These are phyloP conservation scores for Turnix velox DNA, from an alignment of 2,113 vertebrate species.

Conservation along the genomic window DNA sequence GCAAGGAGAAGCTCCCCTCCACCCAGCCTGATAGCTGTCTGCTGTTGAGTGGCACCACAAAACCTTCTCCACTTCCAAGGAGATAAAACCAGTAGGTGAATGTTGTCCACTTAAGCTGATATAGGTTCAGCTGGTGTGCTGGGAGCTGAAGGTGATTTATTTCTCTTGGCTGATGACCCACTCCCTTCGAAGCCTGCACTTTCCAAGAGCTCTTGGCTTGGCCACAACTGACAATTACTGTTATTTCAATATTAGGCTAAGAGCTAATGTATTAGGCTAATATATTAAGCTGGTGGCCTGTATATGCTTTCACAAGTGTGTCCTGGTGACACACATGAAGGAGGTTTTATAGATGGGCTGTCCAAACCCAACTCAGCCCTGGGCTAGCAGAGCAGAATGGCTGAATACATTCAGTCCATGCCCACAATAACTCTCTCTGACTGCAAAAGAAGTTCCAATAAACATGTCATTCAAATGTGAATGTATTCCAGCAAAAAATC, in stretches of 20 bases:
- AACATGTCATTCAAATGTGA: background rate
- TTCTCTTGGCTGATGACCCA: conserved; percentile 41
- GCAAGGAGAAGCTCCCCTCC: background rate
- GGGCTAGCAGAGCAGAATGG: conserved; percentile 1
- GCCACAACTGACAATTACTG: conserved; percentile 25
- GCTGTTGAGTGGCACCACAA: fast-evolving
- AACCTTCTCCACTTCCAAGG: background rate
- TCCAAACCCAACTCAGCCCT: background rate
- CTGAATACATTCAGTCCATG: background rate
- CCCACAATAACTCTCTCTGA: conserved; percentile 41
- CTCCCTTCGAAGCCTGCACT: background rate
- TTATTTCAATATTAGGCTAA: conserved; percentile 44
- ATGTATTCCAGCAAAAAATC: conserved; percentile 30
- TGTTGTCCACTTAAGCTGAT: background rate
- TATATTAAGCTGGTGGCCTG: conserved; percentile 20
- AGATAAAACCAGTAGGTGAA: background rate
- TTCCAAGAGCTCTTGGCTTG: background rate
- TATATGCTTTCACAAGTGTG: background rate
- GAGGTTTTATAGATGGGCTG: conserved; percentile 33
- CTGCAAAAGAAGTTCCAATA: conserved; percentile 23
- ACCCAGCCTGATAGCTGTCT: fast-evolving
- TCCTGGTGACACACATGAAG: conserved; percentile 1
- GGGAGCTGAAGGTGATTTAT: conserved; percentile 48
- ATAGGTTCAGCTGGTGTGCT: conserved; percentile 18
- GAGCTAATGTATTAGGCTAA: conserved; percentile 23